phyloP scores from a whole-genome alignment of 2,888 invertebrate genomes.

The Folsomia manolachei region DNA sequence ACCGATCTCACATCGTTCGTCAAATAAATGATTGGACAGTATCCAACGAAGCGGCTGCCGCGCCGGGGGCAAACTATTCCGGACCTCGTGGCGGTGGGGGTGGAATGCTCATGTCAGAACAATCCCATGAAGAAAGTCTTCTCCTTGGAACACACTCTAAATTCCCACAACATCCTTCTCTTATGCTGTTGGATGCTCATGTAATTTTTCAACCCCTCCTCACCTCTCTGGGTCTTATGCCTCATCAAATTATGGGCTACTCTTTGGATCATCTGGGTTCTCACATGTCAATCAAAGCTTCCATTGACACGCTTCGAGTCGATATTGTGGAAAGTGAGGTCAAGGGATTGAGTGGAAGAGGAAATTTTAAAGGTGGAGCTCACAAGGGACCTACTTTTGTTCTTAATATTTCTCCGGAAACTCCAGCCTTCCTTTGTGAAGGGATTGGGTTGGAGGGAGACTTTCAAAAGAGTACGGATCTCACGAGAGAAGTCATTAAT shows the following conservation, averaged over 20 bases:
- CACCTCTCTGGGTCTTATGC: constrained; percentile 84
- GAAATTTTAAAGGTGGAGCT: constrained; percentile 24
- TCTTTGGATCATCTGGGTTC: constrained; percentile 85
- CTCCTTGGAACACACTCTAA: constrained; percentile 49
- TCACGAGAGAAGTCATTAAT: constrained; percentile 63
- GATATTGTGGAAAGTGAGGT: constrained; percentile 90
- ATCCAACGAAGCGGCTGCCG: constrained; percentile 38
- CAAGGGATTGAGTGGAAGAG: constrained; percentile 43
- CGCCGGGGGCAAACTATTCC: neutral
- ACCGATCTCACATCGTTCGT: constrained; percentile 40
- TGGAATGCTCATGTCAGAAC: constrained; percentile 47
- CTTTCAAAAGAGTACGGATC: constrained; percentile 60
- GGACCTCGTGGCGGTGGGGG: constrained; percentile 29
- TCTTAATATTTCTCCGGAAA: constrained; percentile 67
- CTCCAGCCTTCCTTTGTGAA: constrained; percentile 88
- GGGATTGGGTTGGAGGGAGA: constrained; percentile 85
- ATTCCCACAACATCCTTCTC: constrained; percentile 49
- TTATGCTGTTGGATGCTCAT: constrained; percentile 78
- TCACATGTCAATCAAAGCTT: constrained; percentile 76
- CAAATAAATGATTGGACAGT: constrained; percentile 49
- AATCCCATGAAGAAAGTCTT: constrained; percentile 49
- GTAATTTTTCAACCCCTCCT: constrained; percentile 89
- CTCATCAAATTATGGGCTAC: constrained; percentile 68
- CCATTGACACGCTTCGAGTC: constrained; percentile 82
- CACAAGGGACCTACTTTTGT: constrained; percentile 56